phyloP scores from a whole-genome alignment of 92 coral and sea anemone species.

The Desmophyllum pertusum region DNA sequence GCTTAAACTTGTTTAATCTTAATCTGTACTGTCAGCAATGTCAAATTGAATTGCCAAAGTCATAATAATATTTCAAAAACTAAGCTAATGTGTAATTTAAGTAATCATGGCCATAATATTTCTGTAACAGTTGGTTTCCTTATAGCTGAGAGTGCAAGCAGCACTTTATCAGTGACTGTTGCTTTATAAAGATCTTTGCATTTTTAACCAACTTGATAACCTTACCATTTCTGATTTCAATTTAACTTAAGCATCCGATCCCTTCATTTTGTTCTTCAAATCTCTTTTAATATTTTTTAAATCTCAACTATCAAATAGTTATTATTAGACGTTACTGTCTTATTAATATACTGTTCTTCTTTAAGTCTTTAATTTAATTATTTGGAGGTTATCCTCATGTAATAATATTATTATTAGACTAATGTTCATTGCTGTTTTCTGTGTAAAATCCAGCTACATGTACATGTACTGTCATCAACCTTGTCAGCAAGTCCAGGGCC shows the following conservation, averaged over 20 bases:
- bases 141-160: too few species aligned
- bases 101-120: too few species aligned
- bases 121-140: not conserved
- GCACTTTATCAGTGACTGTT: not conserved
- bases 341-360: not conserved
- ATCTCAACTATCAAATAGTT: too few species aligned
- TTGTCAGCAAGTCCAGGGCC: not conserved
- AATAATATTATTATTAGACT: too few species aligned
- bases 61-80: too few species aligned
- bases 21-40: not conserved
- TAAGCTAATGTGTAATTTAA: too few species aligned
- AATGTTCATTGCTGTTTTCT: not conserved
- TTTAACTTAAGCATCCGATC: not conserved
- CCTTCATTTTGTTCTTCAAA: not conserved
- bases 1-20: not conserved
- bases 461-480: not conserved
- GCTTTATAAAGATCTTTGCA: not conserved
- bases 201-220: not conserved
- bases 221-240: not conserved
- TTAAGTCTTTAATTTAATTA: not conserved
- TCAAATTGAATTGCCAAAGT: not conserved
- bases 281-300: not conserved
- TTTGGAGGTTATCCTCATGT: not conserved
- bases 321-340: too few species aligned
- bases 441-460: not conserved